These are phyloP conservation scores for Euphydryas editha DNA, from an alignment of 2,888 invertebrate genomes.

Conservation along the genomic window DNA sequence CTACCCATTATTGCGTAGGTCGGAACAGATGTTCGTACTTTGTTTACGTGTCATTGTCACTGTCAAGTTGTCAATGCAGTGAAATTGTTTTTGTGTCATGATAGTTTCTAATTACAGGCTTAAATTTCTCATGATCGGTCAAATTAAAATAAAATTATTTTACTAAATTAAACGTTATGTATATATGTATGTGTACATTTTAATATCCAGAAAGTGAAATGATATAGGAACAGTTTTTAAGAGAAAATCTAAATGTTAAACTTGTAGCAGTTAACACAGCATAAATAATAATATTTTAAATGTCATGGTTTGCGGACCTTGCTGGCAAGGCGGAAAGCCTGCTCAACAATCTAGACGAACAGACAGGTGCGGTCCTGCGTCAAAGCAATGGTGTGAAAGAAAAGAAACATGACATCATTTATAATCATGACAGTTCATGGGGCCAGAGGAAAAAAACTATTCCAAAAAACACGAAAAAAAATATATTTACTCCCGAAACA, in stretches of 20 bases:
- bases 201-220: conserved; percentile 4
- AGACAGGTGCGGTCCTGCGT: conserved; percentile 86
- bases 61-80: conserved; percentile 30
- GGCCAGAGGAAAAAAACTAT: conserved; percentile 52
- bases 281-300: conserved; percentile 58
- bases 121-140: conserved; percentile 36
- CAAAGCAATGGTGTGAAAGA: conserved; percentile 59
- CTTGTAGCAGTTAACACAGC: conserved; percentile 49
- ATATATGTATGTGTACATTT: background rate
- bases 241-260: conserved; percentile 20
- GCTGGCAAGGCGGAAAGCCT: conserved; percentile 90
- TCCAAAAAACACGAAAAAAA: conserved; percentile 53
- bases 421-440: conserved; percentile 50
- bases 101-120: conserved; percentile 28
- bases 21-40: background rate
- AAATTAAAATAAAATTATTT: background rate
- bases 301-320: conserved; percentile 90
- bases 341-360: conserved; percentile 89
- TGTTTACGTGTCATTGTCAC: conserved; percentile 38
- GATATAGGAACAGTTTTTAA: conserved; percentile 8
- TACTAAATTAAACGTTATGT: background rate
- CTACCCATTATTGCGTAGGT: background rate
- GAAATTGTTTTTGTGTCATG: conserved; percentile 37
- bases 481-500: conserved; percentile 50
- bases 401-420: conserved; percentile 53